Percentiles rank a stretch among this genome's conserved stretches.
These are phyloP conservation scores for Pangasius krempfi DNA, from an alignment of 2,797 vertebrate species.

Conservation along the genomic window DNA sequence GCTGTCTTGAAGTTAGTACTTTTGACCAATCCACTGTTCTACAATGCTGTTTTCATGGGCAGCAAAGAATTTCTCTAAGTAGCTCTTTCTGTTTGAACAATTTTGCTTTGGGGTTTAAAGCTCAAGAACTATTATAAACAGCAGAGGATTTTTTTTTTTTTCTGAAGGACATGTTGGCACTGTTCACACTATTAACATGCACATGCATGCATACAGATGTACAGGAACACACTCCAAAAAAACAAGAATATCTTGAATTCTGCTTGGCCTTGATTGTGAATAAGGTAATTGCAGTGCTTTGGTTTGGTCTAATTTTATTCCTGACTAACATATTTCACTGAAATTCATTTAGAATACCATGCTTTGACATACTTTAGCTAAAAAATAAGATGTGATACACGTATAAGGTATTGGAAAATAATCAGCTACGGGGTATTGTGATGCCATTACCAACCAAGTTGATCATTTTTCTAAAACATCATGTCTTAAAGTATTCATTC, in stretches of 20 bases:
- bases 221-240: background rate
- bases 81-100: background rate
- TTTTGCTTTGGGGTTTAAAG: slow-evolving; percentile 3
- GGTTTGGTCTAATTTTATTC: background rate
- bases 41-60: background rate
- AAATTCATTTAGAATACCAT: background rate
- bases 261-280: slow-evolving; percentile 3
- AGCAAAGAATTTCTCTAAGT: background rate
- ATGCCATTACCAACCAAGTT: background rate
- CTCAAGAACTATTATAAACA: slow-evolving; percentile 13
- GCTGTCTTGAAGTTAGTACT: slow-evolving; percentile 19
- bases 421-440: background rate
- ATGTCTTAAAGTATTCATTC: background rate
- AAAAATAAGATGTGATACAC: background rate
- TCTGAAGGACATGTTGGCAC: background rate
- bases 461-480: background rate
- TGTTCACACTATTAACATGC: slow-evolving; percentile 9
- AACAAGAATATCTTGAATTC: slow-evolving; percentile 2
- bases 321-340: background rate
- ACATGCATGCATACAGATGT: background rate
- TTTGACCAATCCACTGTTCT: slow-evolving; percentile 32
- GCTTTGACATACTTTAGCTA: background rate
- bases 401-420: background rate
- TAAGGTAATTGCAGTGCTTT: slow-evolving; percentile 5
- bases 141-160: background rate